Percentiles rank a stretch among this genome's conserved stretches.
phyloP scores from a whole-genome alignment of 2,888 invertebrate species.

The Cylloceria caligata region DNA sequence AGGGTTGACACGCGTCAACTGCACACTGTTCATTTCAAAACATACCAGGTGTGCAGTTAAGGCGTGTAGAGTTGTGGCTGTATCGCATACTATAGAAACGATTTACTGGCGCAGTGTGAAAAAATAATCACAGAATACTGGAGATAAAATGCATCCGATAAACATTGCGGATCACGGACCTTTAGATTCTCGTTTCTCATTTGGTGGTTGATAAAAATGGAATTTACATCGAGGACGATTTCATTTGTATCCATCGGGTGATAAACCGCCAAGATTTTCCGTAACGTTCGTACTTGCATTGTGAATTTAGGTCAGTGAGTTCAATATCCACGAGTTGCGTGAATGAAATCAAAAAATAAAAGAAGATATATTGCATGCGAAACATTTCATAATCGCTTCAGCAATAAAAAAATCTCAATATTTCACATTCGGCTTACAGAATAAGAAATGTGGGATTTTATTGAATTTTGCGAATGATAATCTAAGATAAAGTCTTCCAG shows the following conservation, averaged over 20 bases:
- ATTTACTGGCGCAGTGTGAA: not conserved
- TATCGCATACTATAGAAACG: too few relatives aligned
- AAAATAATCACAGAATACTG: not conserved
- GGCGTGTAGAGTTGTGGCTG: too few relatives aligned
- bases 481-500: too few relatives aligned
- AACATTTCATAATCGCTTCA: not conserved
- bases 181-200: slow-evolving; percentile 5
- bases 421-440: not conserved
- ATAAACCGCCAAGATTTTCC: slow-evolving; percentile 4
- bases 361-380: not conserved
- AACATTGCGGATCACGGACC: slow-evolving; percentile 6
- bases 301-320: not conserved
- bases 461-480: not conserved
- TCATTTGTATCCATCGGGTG: not conserved
- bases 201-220: not conserved
- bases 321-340: slow-evolving; percentile 14
- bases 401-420: not conserved
- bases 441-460: not conserved
- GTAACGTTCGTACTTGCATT: not conserved
- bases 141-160: not conserved
- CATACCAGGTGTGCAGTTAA: too few relatives aligned
- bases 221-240: slow-evolving; percentile 25
- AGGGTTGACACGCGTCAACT: too few relatives aligned
- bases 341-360: slow-evolving; percentile 4
- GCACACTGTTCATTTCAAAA: too few relatives aligned